Conservation (phyloP, 2,888 invertebrate species). For the Cyrtodaria siliqua region DNA sequence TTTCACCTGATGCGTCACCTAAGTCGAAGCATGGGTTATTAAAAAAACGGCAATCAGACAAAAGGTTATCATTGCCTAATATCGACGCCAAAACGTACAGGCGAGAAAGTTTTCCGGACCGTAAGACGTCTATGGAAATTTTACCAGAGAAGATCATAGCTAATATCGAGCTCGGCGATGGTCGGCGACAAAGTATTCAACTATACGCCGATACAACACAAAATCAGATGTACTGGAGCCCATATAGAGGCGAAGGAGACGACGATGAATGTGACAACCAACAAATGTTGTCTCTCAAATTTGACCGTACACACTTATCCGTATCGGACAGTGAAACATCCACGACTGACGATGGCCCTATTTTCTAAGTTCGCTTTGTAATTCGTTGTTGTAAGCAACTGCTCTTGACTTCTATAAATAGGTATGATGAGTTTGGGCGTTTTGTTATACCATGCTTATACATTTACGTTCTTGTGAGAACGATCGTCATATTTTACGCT, state of each 20-base stretch:
- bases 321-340: conserved; percentile 50
- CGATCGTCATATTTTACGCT: too few relatives aligned
- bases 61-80: conserved; percentile 3
- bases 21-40: background rate
- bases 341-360: conserved; percentile 32
- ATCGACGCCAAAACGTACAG: background rate
- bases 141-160: conserved; percentile 60
- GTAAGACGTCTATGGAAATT: conserved; percentile 41
- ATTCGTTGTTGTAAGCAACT: too few relatives aligned
- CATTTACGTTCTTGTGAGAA: too few relatives aligned
- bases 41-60: background rate
- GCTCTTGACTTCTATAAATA: too few relatives aligned
- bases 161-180: conserved; percentile 57
- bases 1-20: background rate
- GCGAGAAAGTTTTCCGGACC: conserved; percentile 4
- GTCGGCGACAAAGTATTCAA: conserved; percentile 49
- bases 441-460: too few relatives aligned
- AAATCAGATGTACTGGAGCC: conserved; percentile 59
- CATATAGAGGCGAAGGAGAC: conserved; percentile 25
- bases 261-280: conserved; percentile 2
- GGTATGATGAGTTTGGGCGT: too few relatives aligned
- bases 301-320: conserved; percentile 31
- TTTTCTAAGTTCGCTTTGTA: background rate
- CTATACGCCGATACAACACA: conserved; percentile 40
- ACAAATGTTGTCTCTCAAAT: conserved; percentile 21